Evolutionary conservation across 2,797 vertebrate species (phyloP), one percentile per base, ranked within the genome.

Genomic region (Hemibagrus guttatus): DNA sequence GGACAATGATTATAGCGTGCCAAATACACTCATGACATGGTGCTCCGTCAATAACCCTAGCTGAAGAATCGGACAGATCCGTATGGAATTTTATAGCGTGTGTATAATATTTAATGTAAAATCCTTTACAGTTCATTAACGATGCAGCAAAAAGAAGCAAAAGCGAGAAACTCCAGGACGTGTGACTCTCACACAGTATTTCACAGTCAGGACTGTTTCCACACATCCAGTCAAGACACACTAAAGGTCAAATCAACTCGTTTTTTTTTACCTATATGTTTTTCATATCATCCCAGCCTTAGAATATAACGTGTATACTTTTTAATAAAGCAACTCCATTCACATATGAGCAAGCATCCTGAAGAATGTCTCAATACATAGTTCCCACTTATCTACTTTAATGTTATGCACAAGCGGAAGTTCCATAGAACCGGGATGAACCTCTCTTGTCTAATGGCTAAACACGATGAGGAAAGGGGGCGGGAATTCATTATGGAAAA

Each of bases 41-140:
- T 83, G 66, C 81, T 83, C 71, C 46, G 2, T 52, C 28, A 23
- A 23, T 52, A 66, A 46, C 23, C 35, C 75, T 3, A 76, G 12
- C 74, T 82, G 63, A 83, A 84, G 56, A 84, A 46, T 28, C 56
- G 17, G 56, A 63, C 39, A 26, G 56, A 72, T 72, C 52, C 16
- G 23, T 76, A 46, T 64, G 58, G n/a, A 39, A 21, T 61, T 23
- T 63, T 28, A 23, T 49, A 28, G 72, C 52, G 23, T 39, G 21
- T 84, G n/a, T 84, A 26, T 59, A 35, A 61, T 71, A 64, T 52
- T 85, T 75, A 85, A 72, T 42, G 23, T 81, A 7, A 6, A 42
- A 49, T 19, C 17, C 42, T 1, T 64, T 76, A n/a, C 9, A 49
- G 28, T 35, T 58, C 56, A 49, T 49, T 64, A 19, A 64, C 80